Base-by-base conservation (phyloP, 1,140 invertebrate species). In the Fopius arisanus region DNA sequence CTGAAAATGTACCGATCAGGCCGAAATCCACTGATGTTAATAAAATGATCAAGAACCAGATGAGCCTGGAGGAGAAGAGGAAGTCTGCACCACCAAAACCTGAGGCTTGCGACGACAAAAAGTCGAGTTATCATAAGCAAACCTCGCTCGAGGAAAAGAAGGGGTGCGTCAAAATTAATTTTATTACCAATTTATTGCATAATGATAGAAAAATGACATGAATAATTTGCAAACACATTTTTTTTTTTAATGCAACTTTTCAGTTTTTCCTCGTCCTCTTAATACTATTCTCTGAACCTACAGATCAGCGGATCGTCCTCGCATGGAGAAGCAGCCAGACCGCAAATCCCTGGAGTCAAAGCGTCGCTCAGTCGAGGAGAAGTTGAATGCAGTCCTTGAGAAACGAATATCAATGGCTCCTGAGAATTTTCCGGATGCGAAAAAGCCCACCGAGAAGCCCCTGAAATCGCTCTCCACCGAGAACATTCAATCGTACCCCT, bases 301-400 rank as follows among this genome's bases (percentile, higher is more conserved):
- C n/a, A n/a, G n/a, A n/a, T n/a, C n/a, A n/a, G n/a, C n/a, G 48
- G 74, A 80, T 16, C 19, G 69, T 43, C 73, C 62, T 2, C 77
- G 73, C 71, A 73, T 68, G n/a, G 75, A 79, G 14, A 63, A 70
- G 29, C 79, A 77, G 51, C 63, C 72, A 40, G 79, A 70, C 3
- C 78, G 72, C 0, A 84, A 83, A 14, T 86, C 78, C 65, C 76
- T 88, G 16, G 82, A 88, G 6, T 80, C 85, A 12, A 88, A 87
- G 33, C 83, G 86, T 6, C 85, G 82, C 72, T 86, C 86, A 0
- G 84, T 88, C 0, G 87, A 88, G 67, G 85, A 87, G 0, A 87
- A 87, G 70, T 59, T 88, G 0, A 88, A 86, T n/a, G 86, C 86
- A 4, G 83, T 88, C 6, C 78, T 88, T 4, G 87, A 87, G 40